Evolutionary conservation across 2,797 vertebrate species (phyloP).

Genomic region (Vireo griseus): DNA sequence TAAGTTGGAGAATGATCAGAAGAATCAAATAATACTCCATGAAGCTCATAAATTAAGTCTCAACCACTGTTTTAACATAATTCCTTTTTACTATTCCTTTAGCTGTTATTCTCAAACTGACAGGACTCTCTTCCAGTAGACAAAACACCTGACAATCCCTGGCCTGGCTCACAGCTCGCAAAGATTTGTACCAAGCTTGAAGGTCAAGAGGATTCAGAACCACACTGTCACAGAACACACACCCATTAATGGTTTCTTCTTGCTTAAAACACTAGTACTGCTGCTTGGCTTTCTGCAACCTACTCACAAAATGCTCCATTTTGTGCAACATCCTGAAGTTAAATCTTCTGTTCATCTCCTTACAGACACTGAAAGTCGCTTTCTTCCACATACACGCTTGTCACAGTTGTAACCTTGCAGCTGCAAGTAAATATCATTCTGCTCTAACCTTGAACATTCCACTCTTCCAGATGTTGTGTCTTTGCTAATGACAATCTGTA

Average conservation of each 20-base stretch:
- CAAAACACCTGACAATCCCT: background rate
- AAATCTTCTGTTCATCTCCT: background rate
- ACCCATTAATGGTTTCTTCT: background rate
- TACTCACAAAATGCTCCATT: background rate
- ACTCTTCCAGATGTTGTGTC: background rate
- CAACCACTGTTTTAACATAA: background rate
- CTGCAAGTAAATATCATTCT: background rate
- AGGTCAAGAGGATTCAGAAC: background rate
- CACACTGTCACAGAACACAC: background rate
- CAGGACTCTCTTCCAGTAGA: background rate
- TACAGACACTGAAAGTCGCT: background rate
- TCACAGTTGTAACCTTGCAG: background rate
- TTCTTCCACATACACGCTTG: background rate
- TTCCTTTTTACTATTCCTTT: background rate
- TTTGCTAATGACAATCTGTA: background rate
- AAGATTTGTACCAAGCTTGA: background rate
- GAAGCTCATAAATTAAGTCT: background rate
- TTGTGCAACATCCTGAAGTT: background rate
- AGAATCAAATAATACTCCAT: background rate
- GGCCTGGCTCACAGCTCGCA: background rate
- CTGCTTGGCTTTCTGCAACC: background rate
- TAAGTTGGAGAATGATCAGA: background rate
- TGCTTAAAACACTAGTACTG: background rate
- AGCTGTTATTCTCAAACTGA: background rate
- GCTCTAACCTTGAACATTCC: background rate